Evolutionary conservation across 2,113 vertebrate species (phyloP).

Genomic region (Hippocampus abdominalis): DNA sequence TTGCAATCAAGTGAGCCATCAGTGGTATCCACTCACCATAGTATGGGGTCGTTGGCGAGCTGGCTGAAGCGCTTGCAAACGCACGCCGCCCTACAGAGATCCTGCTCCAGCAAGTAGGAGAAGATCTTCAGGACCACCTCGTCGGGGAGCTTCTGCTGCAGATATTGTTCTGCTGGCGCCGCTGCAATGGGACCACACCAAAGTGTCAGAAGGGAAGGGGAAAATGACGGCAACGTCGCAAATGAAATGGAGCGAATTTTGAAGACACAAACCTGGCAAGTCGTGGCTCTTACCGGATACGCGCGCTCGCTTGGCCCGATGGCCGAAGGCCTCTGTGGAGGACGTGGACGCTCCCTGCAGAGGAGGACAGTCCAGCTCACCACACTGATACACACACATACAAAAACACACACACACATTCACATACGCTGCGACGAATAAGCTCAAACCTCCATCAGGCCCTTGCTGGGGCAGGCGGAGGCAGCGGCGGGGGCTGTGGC

Average conservation of each 20-base stretch:
- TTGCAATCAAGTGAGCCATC: neutral
- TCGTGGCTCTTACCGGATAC: conserved; percentile 98
- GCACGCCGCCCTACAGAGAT: conserved; percentile 97
- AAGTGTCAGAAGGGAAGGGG: neutral
- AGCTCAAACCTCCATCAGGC: conserved; percentile 88
- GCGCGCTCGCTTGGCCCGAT: conserved; percentile 95
- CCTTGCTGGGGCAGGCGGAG: conserved; percentile 79
- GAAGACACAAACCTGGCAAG: conserved; percentile 80
- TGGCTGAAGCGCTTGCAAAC: conserved; percentile 99
- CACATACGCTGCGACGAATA: neutral
- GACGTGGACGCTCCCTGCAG: conserved; percentile 94
- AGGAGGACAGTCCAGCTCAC: neutral
- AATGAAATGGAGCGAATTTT: conserved; percentile 10
- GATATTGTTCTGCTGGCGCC: conserved; percentile 97
- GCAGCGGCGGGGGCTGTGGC: conserved; percentile 87
- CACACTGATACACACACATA: neutral
- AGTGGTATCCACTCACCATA: conserved; percentile 80
- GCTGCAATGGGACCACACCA: conserved; percentile 65
- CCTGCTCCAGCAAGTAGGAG: conserved; percentile 96
- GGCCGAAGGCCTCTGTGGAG: conserved; percentile 93
- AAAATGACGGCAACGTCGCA: neutral
- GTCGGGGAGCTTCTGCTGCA: conserved; percentile 98
- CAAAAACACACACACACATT: too few relatives aligned
- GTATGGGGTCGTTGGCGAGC: conserved; percentile 97
- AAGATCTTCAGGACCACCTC: conserved; percentile 99